Evolutionary conservation across 2,113 vertebrate genomes (phyloP).

Genomic region (Peromyscus polionotus): DNA sequence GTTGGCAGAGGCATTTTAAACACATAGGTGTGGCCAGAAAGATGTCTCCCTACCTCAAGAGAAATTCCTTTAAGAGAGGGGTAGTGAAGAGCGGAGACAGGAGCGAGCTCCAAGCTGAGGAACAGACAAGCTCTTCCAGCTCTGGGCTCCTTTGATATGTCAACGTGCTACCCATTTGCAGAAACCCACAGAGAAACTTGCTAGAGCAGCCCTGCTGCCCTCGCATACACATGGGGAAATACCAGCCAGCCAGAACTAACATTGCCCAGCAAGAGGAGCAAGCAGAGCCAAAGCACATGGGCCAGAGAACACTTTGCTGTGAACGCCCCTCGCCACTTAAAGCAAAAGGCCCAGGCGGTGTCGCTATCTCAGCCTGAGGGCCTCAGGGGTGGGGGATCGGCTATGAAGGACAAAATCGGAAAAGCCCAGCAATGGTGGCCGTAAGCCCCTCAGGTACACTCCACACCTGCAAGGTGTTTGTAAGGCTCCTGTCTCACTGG

Average conservation of each 20-base stretch:
- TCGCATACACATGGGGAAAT: slow-evolving; percentile 66
- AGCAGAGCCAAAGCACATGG: slow-evolving; percentile 3
- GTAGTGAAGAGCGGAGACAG: neutral
- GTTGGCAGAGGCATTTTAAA: slow-evolving; percentile 13
- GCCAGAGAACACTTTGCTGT: neutral
- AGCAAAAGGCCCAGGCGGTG: neutral
- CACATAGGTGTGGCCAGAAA: slow-evolving; percentile 39
- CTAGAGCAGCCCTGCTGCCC: slow-evolving; percentile 20
- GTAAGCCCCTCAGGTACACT: neutral
- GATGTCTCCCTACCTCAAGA: slow-evolving; percentile 1
- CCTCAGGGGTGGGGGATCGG: neutral
- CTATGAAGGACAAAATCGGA: neutral
- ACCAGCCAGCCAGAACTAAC: slow-evolving; percentile 63
- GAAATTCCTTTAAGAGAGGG: neutral
- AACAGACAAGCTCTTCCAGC: neutral
- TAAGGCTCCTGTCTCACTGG: neutral
- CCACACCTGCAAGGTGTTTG: neutral
- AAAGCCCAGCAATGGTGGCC: neutral
- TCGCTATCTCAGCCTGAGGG: neutral
- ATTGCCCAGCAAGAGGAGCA: neutral
- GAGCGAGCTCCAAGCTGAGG: neutral
- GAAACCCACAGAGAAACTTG: slow-evolving; percentile 62
- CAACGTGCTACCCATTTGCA: slow-evolving; percentile 60
- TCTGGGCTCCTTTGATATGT: slow-evolving; percentile 26
- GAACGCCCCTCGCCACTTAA: neutral